Base-by-base conservation (phyloP, 2,113 vertebrate genomes). In the Ptilorrhoa leucosticta region DNA sequence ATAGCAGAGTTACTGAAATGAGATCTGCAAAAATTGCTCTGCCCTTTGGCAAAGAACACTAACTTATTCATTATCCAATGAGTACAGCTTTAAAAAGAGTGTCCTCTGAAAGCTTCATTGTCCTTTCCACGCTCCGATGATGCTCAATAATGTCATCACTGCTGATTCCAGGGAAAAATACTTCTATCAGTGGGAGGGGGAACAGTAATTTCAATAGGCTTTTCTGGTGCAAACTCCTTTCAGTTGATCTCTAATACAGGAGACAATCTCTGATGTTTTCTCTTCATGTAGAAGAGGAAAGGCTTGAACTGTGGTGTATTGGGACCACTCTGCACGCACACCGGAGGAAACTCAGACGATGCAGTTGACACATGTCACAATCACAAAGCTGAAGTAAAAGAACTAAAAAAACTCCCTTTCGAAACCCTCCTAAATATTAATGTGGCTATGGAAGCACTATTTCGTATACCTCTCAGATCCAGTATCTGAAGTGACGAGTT, bases 101-200 rank as follows among this genome's bases (percentile, higher is more conserved):
- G 83, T 81, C 33, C 51, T 91, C 79, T 84, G 76, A 93, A 94
- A 91, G 44, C 79, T 85, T 77, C 79, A 47, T 58, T 83, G 80
- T 92, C 87, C 83, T 87, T 81, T 77, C 85, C 70, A 85, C 1
- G 16, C 73, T 91, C 66, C 2, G 0, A 82, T 93, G 93, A 86
- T 76, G 45, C 76, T 90, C 87, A 92, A 48, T 91, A 93, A 91
- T 85, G 77, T 91, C 53, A 90, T 61, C 4, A 7, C 48, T 87
- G 72, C 77, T 94, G 76, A 78, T 91, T 72, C 90, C 69, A 94
- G 66, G 23, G 54, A 45, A 97, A 97, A 96, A 89, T 48, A 65
- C 40, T 91, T 95, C 73, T 58, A 33, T 47, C 73, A 69, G 82
- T 93, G 73, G 57, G 60, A 66, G 24, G 7, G 48, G 40, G 26